Evolutionary conservation across 2,888 invertebrate species (phyloP), one percentile per base, ranked within the genome.

Genomic region (Eristalis arbustorum): DNA sequence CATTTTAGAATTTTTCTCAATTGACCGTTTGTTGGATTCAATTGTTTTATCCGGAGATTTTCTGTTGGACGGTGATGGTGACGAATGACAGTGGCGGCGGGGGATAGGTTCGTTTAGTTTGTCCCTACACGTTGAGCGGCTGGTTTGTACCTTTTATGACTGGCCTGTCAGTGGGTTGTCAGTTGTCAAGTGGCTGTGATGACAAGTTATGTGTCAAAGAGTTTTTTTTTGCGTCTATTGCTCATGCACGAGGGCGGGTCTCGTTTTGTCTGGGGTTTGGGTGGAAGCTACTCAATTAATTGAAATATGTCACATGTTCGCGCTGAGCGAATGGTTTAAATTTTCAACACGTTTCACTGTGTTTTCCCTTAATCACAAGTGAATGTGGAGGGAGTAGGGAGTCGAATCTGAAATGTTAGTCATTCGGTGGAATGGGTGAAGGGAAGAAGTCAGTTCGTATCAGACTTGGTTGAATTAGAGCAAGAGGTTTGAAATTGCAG

Each of bases 41-140:
- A 84, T 80, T 84, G 84, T 80, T 84, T 84, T 84, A 84, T 84
- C 84, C 84, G 84, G 84, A 84, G 68, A 84, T 84, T 84, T 79
- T 68, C 67, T 76, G 80, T 78, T 56, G 71, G 40, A 57, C 22
- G 11, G n/a, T 6, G 31, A 57, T 31, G 11, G n/a, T 6, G 31
- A 31, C 31, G 31, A 31, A 23, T 8, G 23, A 18, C 18, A 28
- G n/a, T n/a, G n/a, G n/a, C n/a, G 49, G 18, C 25, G 8, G 56
- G 23, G 42, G 25, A 42, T 5, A 18, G 4, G 14, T n/a, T 34
- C 28, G 22, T 25, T 28, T 14, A n/a, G 6, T 62, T 22, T 37
- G 61, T 69, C 69, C 61, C 64, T 71, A 22, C 57, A 25, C 42
- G 4, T 56, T 61, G 25, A 56, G 40, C 49, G 28, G 4, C 14